Percentiles rank a stretch among this genome's conserved stretches.
These are phyloP conservation scores for Sarotherodon lohbergeri DNA, from an alignment of 2,113 vertebrate species.

Conservation along the genomic window DNA sequence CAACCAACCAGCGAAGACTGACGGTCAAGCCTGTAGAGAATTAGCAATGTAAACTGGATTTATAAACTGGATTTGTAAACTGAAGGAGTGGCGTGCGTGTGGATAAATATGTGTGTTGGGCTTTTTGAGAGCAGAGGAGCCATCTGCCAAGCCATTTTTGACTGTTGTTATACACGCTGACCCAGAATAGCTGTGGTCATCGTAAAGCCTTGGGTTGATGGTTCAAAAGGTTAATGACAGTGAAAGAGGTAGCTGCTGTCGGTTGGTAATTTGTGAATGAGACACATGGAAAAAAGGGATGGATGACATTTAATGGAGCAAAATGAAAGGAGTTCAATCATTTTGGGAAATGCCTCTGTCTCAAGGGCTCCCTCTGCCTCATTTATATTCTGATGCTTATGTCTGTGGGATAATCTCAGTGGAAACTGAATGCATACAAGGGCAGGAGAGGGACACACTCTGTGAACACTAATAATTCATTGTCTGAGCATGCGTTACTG, in stretches of 20 bases:
- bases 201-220: background rate
- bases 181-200: slow-evolving; percentile 9
- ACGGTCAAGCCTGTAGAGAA: background rate
- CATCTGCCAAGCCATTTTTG: slow-evolving; percentile 11
- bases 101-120: background rate
- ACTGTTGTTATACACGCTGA: slow-evolving; percentile 12
- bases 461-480: background rate
- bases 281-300: slow-evolving; percentile 8
- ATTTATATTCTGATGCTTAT: slow-evolving; percentile 30
- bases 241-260: background rate
- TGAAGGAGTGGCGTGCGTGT: background rate
- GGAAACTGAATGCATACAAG: slow-evolving; percentile 16
- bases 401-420: slow-evolving; percentile 4
- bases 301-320: slow-evolving; percentile 43
- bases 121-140: background rate
- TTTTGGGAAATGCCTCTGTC: slow-evolving; percentile 34
- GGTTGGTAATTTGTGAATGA: slow-evolving; percentile 16
- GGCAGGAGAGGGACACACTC: background rate
- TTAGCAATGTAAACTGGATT: background rate
- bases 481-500: background rate
- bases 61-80: background rate
- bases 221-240: slow-evolving; percentile 18
- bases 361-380: background rate
- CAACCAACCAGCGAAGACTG: background rate
- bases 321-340: slow-evolving; percentile 51